Base-by-base conservation (phyloP, 2,797 vertebrate genomes). In the Cynodonichthys magdalenae region DNA sequence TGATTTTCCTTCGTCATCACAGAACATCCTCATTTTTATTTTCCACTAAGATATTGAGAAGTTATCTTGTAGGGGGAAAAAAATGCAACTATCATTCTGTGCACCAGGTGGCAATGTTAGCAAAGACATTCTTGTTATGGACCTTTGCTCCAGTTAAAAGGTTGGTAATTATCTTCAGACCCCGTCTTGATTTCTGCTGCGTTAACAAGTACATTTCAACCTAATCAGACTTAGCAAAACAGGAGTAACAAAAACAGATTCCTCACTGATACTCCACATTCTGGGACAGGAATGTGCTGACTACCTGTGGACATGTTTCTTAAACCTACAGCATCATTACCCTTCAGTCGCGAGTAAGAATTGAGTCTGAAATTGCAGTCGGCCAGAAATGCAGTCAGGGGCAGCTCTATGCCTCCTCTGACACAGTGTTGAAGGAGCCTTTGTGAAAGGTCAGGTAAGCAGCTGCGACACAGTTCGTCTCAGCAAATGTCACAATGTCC, bases 401-500 rank as follows among this genome's bases (percentile, higher is more conserved):
- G 60, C 39, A 45, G 39, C 54, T 66, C 42, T 6, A 65, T 19
- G 15, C 49, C 20, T 71, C 60, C 49, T 58, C 59, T 6, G 41
- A 77, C 52, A 64, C 28, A 15, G 44, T 65, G 46, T 41, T 34
- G 71, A 44, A 20, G 49, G 34, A 79, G 75, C 52, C 66, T 70
- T 75, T 75, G 77, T 74, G 74, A 92, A 90, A 92, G 89, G 90
- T 91, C 88, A 85, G 65, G 77, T 80, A 84, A 89, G 83, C 82
- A 77, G 76, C 81, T 81, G 79, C 74, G 83, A 89, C 82, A 87
- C 71, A 83, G 83, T 79, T 79, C 67, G 34, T 74, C 84, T 83
- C 82, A 58, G 80, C 81, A 92, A 93, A 94, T 94, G 93, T 90
- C 92, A 92, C 39, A 48, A 66, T 80, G 82, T 92, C 89, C 82